Percentiles rank a stretch among this genome's conserved stretches.
phyloP scores from a whole-genome alignment of 1,140 invertebrate species.

The Procambarus clarkii region DNA sequence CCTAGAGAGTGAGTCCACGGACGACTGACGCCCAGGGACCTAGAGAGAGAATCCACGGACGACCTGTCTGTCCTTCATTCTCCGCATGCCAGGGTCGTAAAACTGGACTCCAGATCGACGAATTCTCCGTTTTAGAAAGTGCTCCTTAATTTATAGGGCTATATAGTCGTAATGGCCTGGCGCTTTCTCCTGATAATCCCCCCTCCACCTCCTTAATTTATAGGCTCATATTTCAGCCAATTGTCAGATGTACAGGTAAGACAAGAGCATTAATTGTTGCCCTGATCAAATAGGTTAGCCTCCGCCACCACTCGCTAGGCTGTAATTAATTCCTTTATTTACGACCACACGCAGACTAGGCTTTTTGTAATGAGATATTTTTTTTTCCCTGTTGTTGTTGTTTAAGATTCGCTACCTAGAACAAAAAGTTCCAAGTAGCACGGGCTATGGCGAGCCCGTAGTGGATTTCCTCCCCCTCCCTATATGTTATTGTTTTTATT shows the following conservation, averaged over 20 bases:
- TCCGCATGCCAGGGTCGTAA: too few species aligned
- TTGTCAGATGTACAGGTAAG: conserved; percentile 42
- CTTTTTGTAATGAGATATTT: not conserved
- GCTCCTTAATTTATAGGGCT: conserved; percentile 11
- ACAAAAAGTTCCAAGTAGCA: too few species aligned
- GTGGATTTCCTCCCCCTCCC: too few species aligned
- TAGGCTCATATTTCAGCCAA: conserved; percentile 33
- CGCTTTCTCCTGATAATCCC: too few species aligned
- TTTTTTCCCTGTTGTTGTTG: not conserved
- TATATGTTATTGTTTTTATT: not conserved
- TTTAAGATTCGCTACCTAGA: too few species aligned
- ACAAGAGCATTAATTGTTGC: conserved; percentile 43
- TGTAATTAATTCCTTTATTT: conserved; percentile 39
- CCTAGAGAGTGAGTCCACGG: too few species aligned
- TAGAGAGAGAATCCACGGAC: too few species aligned
- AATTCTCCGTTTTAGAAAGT: conserved; percentile 1
- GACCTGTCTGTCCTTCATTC: too few species aligned
- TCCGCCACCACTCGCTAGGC: not conserved
- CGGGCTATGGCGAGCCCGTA: too few species aligned
- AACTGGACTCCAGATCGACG: not conserved
- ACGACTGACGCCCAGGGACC: too few species aligned
- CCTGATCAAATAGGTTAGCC: conserved; percentile 37
- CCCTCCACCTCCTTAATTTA: too few species aligned
- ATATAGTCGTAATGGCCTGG: too few species aligned
- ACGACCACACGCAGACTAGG: not conserved